Base-by-base conservation (phyloP, 2,113 vertebrate species). In the Cephalopterus ornatus region DNA sequence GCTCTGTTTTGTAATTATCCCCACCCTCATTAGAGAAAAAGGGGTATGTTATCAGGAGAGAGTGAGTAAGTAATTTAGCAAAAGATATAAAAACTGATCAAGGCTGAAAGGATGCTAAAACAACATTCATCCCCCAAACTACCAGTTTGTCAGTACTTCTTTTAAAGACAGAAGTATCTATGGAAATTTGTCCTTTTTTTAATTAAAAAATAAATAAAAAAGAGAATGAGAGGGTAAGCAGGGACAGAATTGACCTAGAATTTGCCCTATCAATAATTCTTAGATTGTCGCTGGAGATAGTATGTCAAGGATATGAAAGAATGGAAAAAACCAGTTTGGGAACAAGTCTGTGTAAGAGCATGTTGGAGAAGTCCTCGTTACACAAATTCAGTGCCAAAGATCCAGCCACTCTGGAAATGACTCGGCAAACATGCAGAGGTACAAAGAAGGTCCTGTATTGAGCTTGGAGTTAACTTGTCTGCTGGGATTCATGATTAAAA, bases 391-490 rank as follows among this genome's bases (percentile, higher is more conserved):
- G 58, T 83, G 77, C 50, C 37, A 77, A 41, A 88, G 74, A 92
- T 58, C 42, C 81, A 89, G 9, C 46, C 39, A 93, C 89, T 85
- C 72, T 95, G 85, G 58, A 89, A 94, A 71, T 73, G 37, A 65
- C 71, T 96, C 2, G 1, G 50, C 59, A 83, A 92, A 66, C 63
- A 80, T 88, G 71, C 67, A 76, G 42, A 72, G 59, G 41, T 88
- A 92, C 71, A 93, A 94, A 94, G 90, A 85, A 80, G 77, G 58
- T 89, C n/a, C 74, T 97, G 63, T 96, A 14, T 8, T 88, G 62
- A 82, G 67, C n/a, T 46, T 39, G 26, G 33, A 93, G 41, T 73
- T 80, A 93, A 59, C 70, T 80, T 92, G 61, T 74, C 47, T 93
- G 33, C 35, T 76, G 71, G 53, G 63, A 76, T 89, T 95, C 75